Conservation (phyloP, 2,888 invertebrate genomes). For the Yponomeuta malinellus region DNA sequence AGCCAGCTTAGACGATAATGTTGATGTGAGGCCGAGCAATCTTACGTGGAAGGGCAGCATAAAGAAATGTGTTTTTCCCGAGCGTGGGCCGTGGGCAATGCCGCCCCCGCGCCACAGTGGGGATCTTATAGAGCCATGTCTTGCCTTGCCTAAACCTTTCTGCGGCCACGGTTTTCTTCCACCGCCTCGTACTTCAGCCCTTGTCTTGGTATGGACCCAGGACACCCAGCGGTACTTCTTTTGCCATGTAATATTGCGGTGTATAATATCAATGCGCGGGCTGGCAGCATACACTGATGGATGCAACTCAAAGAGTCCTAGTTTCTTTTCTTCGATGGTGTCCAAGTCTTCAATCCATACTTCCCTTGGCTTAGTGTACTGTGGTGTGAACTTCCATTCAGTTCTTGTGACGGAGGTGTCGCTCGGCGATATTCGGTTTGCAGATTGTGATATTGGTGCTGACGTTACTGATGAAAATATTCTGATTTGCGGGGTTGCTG, state of each 20-base stretch:
- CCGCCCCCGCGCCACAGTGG: slow-evolving; percentile 92
- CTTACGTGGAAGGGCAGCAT: slow-evolving; percentile 91
- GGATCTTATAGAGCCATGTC: slow-evolving; percentile 94
- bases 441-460: slow-evolving; percentile 23
- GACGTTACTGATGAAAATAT: slow-evolving; percentile 37
- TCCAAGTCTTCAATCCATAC: slow-evolving; percentile 92
- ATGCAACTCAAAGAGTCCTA: slow-evolving; percentile 92
- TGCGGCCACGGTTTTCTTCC: slow-evolving; percentile 98
- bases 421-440: slow-evolving; percentile 23
- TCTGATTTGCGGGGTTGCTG: slow-evolving; percentile 41
- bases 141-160: slow-evolving; percentile 92
- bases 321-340: slow-evolving; percentile 82
- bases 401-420: slow-evolving; percentile 45
- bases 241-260: slow-evolving; percentile 93
- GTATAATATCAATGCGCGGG: slow-evolving; percentile 91
- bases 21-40: slow-evolving; percentile 86
- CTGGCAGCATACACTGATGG: slow-evolving; percentile 89
- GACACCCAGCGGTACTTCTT: slow-evolving; percentile 86
- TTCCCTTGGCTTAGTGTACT: slow-evolving; percentile 80
- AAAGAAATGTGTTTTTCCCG: slow-evolving; percentile 93
- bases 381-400: slow-evolving; percentile 67
- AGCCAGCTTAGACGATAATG: slow-evolving; percentile 92
- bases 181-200: slow-evolving; percentile 92
- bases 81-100: slow-evolving; percentile 91
- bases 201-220: slow-evolving; percentile 84